phyloP scores from a whole-genome alignment of 2,113 vertebrate species.

The Heterocephalus glaber region DNA sequence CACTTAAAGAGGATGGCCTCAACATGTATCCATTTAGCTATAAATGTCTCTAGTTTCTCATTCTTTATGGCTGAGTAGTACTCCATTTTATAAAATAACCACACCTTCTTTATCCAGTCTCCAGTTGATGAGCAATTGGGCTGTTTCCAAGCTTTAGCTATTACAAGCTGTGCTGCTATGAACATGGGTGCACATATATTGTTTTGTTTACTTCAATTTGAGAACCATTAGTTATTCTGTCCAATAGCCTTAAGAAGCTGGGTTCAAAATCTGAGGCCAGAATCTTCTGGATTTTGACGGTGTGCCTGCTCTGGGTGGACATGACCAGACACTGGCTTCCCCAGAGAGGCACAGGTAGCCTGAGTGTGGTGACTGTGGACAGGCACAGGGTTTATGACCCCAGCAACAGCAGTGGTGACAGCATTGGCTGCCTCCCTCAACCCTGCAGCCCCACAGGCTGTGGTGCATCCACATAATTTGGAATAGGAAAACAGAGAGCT shows the following conservation, averaged over 20 bases:
- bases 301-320: background rate
- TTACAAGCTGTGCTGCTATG: too few species aligned
- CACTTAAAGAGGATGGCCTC: too few species aligned
- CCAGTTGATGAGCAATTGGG: too few species aligned
- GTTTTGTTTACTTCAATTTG: slow-evolving; percentile 98
- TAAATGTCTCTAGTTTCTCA: too few species aligned
- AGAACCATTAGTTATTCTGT: slow-evolving; percentile 97
- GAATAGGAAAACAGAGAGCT: background rate
- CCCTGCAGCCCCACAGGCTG: background rate
- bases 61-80: too few species aligned
- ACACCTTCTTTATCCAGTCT: too few species aligned
- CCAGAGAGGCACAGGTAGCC: background rate
- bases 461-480: background rate
- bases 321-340: background rate
- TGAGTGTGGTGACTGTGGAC: background rate
- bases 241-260: slow-evolving; percentile 95
- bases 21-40: too few species aligned
- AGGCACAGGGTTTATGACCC: background rate
- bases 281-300: background rate
- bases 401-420: background rate
- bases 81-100: too few species aligned
- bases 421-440: background rate
- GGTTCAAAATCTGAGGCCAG: slow-evolving; percentile 93
- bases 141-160: too few species aligned
- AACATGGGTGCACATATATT: too few species aligned